Conservation (phyloP, 2,797 vertebrate species). For the Artibeus lituratus region DNA sequence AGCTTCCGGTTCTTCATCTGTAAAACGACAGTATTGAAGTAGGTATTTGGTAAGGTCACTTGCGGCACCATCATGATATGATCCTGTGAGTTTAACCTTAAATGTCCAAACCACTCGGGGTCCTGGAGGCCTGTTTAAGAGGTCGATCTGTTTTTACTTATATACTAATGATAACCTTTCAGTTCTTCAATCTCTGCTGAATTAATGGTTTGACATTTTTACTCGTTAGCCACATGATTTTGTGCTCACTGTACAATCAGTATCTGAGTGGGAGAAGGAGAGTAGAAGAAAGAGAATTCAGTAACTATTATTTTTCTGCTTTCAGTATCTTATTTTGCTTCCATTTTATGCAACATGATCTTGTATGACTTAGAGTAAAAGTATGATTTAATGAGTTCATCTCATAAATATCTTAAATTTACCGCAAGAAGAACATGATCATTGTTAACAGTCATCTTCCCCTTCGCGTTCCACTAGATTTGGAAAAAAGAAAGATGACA, state of each 20-base stretch:
- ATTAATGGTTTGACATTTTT: background rate
- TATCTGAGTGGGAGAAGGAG: background rate
- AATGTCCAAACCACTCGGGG: background rate
- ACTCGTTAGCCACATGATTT: background rate
- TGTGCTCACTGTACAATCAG: background rate
- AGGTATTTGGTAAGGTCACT: background rate
- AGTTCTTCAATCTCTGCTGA: background rate
- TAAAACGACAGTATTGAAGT: background rate
- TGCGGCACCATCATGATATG: background rate
- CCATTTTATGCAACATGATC: background rate
- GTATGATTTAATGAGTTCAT: background rate
- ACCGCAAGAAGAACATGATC: background rate
- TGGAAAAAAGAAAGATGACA: constrained; percentile 96
- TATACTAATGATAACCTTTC: background rate
- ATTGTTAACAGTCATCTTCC: constrained; percentile 38
- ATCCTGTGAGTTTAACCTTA: background rate
- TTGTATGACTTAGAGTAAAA: background rate
- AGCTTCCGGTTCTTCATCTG: background rate
- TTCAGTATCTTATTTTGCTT: background rate
- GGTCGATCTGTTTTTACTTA: background rate
- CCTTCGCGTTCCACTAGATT: constrained; percentile 85
- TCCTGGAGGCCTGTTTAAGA: background rate
- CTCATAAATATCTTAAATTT: background rate
- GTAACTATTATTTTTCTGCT: background rate
- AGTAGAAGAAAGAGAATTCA: background rate